A percentile compares a stretch with the other conserved stretches of the same genome.
Evolutionary conservation across 2,888 invertebrate genomes (phyloP).

Genomic region (Rhagonycha fulva): DNA sequence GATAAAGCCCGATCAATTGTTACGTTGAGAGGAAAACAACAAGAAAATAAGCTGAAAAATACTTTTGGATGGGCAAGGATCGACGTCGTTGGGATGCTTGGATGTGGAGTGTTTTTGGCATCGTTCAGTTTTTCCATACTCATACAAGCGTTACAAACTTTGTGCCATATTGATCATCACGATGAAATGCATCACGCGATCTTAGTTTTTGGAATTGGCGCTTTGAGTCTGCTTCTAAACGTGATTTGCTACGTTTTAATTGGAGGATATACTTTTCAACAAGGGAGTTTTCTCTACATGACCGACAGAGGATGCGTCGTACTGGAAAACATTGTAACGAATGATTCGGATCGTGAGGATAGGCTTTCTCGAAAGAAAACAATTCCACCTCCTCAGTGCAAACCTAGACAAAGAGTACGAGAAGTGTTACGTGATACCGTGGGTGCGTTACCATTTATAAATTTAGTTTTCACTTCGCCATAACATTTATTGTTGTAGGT

Average conservation of each 20-base stretch:
- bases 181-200: constrained; percentile 77
- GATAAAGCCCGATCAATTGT: constrained; percentile 30
- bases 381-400: constrained; percentile 41
- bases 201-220: constrained; percentile 73
- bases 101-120: constrained; percentile 80
- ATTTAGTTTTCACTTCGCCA: background rate
- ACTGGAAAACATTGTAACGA: constrained; percentile 59
- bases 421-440: constrained; percentile 67
- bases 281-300: constrained; percentile 70
- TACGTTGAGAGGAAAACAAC: constrained; percentile 46
- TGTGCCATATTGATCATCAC: constrained; percentile 74
- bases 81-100: constrained; percentile 82
- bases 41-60: constrained; percentile 72
- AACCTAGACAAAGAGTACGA: constrained; percentile 61
- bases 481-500: constrained; percentile 54
- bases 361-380: constrained; percentile 56
- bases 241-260: constrained; percentile 79
- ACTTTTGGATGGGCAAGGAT: constrained; percentile 93
- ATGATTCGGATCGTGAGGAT: constrained; percentile 52
- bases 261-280: constrained; percentile 75
- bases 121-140: constrained; percentile 82
- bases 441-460: constrained; percentile 49
- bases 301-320: constrained; percentile 66
- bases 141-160: constrained; percentile 80
- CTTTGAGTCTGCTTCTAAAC: constrained; percentile 72